A percentile compares a stretch with the other conserved stretches of the same genome.
Evolutionary conservation across 2,113 vertebrate species (phyloP).

Genomic region (Marmota monax): DNA sequence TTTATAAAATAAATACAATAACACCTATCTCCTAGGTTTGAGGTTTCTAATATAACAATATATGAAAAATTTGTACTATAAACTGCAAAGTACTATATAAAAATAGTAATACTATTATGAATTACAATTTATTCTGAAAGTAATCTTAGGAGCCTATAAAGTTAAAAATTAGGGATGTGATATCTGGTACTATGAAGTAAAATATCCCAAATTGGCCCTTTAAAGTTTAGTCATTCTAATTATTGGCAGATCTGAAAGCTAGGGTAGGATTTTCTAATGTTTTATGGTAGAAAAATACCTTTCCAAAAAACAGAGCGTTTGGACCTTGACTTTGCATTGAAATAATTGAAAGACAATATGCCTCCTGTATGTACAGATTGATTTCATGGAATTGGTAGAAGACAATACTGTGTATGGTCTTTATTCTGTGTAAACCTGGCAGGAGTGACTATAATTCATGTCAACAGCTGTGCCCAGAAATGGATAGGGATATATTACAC

Average conservation of each 20-base stretch:
- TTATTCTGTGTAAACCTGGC: not conserved
- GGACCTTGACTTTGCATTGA: not conserved
- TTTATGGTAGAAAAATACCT: slow-evolving; percentile 39
- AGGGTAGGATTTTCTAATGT: not conserved
- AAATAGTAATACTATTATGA: not conserved
- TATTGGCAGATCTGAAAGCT: not conserved
- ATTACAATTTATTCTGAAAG: slow-evolving; percentile 20
- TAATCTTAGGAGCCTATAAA: not conserved
- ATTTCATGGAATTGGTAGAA: not conserved
- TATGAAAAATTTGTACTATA: not conserved
- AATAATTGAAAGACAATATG: not conserved
- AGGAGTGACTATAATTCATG: not conserved
- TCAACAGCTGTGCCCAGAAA: not conserved
- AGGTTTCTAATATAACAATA: not conserved
- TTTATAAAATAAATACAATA: too few relatives aligned
- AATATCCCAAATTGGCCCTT: not conserved
- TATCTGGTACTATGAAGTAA: not conserved
- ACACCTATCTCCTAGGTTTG: not conserved
- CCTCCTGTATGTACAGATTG: too few relatives aligned
- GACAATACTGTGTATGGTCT: not conserved
- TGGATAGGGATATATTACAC: not conserved
- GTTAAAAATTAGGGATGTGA: not conserved
- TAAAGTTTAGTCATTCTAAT: not conserved
- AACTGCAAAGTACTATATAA: not conserved
- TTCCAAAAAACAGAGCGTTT: not conserved